phyloP scores from a whole-genome alignment of 2,113 vertebrate genomes.

The Microtus montanus region DNA sequence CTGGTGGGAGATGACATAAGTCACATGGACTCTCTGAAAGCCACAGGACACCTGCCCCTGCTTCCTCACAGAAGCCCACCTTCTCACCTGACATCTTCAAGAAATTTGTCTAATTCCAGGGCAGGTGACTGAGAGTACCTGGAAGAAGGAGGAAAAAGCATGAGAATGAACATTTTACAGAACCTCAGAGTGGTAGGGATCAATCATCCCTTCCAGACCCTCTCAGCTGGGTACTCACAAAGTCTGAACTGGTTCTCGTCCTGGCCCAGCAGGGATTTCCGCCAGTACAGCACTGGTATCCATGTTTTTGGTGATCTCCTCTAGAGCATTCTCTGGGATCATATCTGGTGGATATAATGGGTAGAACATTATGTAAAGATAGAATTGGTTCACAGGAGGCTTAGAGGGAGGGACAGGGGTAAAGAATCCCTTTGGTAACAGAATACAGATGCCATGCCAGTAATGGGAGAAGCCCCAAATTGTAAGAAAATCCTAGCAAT shows the following conservation, averaged over 20 bases:
- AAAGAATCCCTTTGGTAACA: slow-evolving; percentile 3
- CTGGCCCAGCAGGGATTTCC: slow-evolving; percentile 88
- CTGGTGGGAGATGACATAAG: slow-evolving; percentile 79
- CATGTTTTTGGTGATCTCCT: slow-evolving; percentile 99
- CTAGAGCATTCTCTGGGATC: slow-evolving; percentile 98
- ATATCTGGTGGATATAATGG: slow-evolving; percentile 85
- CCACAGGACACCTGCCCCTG: background rate
- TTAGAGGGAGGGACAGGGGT: background rate
- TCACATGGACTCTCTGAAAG: background rate
- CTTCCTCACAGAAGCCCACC: slow-evolving; percentile 30
- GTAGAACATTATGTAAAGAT: background rate
- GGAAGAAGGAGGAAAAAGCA: background rate
- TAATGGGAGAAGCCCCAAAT: background rate
- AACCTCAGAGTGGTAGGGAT: background rate
- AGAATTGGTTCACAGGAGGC: slow-evolving; percentile 25
- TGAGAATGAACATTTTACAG: background rate
- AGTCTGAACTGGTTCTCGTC: slow-evolving; percentile 92
- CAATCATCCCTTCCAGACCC: background rate
- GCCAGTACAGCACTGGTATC: slow-evolving; percentile 95
- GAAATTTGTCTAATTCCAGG: slow-evolving; percentile 97
- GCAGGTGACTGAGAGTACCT: slow-evolving; percentile 98
- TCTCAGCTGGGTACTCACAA: slow-evolving; percentile 88
- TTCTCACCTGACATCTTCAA: slow-evolving; percentile 96
- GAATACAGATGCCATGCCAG: background rate
- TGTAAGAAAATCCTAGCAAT: background rate